Base-by-base conservation (phyloP, 2,797 vertebrate genomes). In the Cryptoblepharus egeriae region DNA sequence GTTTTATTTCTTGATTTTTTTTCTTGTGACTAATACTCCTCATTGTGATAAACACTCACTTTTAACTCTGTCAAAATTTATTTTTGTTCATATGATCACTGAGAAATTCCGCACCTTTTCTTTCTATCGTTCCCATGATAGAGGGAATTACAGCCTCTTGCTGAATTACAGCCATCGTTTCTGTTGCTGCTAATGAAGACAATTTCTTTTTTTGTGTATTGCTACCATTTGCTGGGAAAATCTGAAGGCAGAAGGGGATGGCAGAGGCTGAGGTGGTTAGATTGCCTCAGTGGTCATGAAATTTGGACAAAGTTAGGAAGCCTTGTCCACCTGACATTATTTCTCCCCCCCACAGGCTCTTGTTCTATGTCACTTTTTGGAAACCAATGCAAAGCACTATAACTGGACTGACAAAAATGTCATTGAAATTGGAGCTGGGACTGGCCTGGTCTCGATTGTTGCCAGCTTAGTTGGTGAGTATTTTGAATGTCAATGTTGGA, bases 341-440 rank as follows among this genome's bases (percentile, higher is more conserved):
- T 74, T 79, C 77, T 61, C 65, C 75, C 58, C 55, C 83, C 81
- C 82, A 74, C 88, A 99, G 98, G 98, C 98, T 45, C 96, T 98
- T 88, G 97, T 99, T 91, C 91, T 99, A 76, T 98, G 98, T 91
- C 95, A 99, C 90, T 99, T 98, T 95, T 94, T 99, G 90, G 98
- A 99, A 94, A 95, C 92, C 58, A 96, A 98, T 88, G 92, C 85
- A 86, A 96, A 97, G 64, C 90, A 95, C 60, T 97, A 95, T 90
- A 95, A 95, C 93, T 92, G 99, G 89, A 83, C 81, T 84, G 97
- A 99, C 89, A 98, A 97, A 95, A 97, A 97, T 65, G 95, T 99
- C 84, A 98, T 99, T 91, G 98, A 99, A 95, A 95, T 99, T 82
- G 98, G 98, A 88, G 97, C 98, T 75, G 98, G 98, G 89, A 99